Base-by-base conservation (phyloP, 2,113 vertebrate genomes). In the Benitochromis conjunctus region DNA sequence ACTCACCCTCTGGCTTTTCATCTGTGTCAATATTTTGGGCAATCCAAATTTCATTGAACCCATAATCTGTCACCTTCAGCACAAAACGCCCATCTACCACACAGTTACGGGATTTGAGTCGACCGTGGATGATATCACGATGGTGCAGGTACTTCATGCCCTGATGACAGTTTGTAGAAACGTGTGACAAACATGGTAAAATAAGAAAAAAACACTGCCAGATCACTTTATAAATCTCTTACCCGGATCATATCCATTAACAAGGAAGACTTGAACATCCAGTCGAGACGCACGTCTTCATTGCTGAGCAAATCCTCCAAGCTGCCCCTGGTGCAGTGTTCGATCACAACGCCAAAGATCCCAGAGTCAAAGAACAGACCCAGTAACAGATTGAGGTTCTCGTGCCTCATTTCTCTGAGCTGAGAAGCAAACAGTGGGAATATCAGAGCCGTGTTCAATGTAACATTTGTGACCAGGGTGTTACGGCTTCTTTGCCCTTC, bases 201-300 rank as follows among this genome's bases (percentile, higher is more conserved):
- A 36, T 9, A 18, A 9, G 26, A 55, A 54, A 56, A 1, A 78
- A 66, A 79, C 4, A 31, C 8, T 21, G 11, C 21, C 1, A 6
- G 16, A 9, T 21, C 3, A 6, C 71, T 64, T 54, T 43, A 11
- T 56, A 38, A 21, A 16, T 79, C 16, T 76, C 86, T 84, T 89
- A 98, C 98, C 96, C 97, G 97, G 85, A 99, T 98, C 84, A 99
- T 96, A 94, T 99, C 98, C 71, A 98, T 94, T 31, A 99, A 93
- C 57, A 99, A 94, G 3, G 98, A 99, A 4, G 98, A 98, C 91
- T 99, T 99, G 93, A 99, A 99, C 98, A 99, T 99, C 98, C 98
- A 99, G 89, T 99, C 98, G 2, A 99, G 95, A 82, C 98, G 98
- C 93, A 99, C 98, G 11, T 99, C 97, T 71, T 96, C 95, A 4